Evolutionary conservation across 2,888 invertebrate species (phyloP).

Genomic region (Glaucopsyche alexis): DNA sequence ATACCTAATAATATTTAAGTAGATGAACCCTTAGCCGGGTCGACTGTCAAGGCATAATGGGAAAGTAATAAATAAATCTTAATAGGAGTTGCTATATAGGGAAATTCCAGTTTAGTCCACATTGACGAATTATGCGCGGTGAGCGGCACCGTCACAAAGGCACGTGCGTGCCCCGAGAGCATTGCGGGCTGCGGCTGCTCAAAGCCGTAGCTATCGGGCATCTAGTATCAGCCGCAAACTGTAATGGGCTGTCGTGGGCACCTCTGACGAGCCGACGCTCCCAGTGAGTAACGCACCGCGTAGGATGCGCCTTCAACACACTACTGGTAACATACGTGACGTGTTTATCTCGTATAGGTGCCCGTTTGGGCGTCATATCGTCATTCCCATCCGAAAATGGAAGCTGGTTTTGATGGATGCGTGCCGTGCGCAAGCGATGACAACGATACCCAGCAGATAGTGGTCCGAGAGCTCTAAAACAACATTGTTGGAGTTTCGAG

Average conservation of each 20-base stretch:
- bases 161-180: conserved; percentile 70
- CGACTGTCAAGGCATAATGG: neutral
- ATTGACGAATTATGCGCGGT: conserved; percentile 71
- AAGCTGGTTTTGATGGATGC: conserved; percentile 19
- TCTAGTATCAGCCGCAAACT: conserved; percentile 62
- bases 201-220: conserved; percentile 55
- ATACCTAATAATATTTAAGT: neutral
- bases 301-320: conserved; percentile 66
- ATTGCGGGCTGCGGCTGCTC: conserved; percentile 58
- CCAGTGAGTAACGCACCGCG: conserved; percentile 58
- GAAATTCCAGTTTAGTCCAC: conserved; percentile 43
- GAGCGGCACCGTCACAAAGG: conserved; percentile 66
- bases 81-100: conserved; percentile 21
- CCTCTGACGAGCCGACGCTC: conserved; percentile 67
- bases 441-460: neutral
- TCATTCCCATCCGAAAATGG: conserved; percentile 13
- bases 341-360: conserved; percentile 52
- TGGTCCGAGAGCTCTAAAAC: neutral
- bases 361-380: conserved; percentile 49
- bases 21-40: neutral
- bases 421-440: conserved; percentile 8
- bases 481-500: neutral
- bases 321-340: conserved; percentile 51
- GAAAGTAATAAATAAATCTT: conserved; percentile 17
- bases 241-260: conserved; percentile 71